phyloP scores from a whole-genome alignment of 2,113 vertebrate species.

The Chaetorhynchus papuensis region DNA sequence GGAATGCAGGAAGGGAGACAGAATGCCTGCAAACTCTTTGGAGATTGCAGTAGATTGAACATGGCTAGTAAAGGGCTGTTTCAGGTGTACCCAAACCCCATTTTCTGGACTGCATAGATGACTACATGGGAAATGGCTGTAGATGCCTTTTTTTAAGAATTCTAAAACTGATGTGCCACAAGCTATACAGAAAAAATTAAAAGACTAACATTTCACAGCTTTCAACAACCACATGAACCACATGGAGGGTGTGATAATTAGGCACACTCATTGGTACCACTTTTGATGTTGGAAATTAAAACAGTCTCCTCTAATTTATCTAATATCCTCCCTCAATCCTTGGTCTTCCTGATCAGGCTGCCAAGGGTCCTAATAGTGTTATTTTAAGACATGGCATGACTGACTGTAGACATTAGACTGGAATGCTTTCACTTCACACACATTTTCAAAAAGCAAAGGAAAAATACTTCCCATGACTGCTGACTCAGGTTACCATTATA shows the following conservation, averaged over 20 bases:
- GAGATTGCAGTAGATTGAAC: background rate
- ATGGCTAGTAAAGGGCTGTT: background rate
- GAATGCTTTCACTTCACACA: background rate
- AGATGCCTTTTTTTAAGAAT: background rate
- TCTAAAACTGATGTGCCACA: background rate
- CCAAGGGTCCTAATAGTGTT: background rate
- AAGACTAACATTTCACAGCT: background rate
- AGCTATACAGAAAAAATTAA: background rate
- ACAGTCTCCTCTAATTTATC: background rate
- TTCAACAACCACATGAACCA: background rate
- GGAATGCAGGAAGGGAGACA: background rate
- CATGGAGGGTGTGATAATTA: background rate
- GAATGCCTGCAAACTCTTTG: background rate
- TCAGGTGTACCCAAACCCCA: background rate
- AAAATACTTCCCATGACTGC: background rate
- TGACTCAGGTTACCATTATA: background rate
- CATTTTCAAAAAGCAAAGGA: background rate
- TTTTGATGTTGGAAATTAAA: background rate
- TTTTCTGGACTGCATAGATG: background rate
- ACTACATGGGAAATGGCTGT: background rate
- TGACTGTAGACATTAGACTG: background rate
- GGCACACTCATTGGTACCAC: background rate
- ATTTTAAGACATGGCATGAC: background rate
- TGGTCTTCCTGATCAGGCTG: background rate
- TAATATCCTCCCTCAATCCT: background rate